Conservation (phyloP, 2,888 invertebrate species). For the Heliothis peltigera region DNA sequence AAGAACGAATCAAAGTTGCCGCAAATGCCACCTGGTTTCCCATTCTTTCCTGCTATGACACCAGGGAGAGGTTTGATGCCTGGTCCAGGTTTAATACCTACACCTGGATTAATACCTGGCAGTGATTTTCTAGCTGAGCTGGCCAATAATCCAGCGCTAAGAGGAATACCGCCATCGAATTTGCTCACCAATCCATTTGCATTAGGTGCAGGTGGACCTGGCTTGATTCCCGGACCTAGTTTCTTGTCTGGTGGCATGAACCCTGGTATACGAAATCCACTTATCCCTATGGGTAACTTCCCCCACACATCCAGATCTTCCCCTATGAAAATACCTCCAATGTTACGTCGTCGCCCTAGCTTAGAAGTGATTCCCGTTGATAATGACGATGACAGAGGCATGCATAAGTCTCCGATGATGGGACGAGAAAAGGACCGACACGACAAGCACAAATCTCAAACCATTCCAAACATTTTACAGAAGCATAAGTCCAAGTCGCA, state of each 20-base stretch:
- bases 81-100: slow-evolving; percentile 85
- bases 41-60: slow-evolving; percentile 84
- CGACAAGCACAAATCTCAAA: slow-evolving; percentile 87
- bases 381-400: slow-evolving; percentile 84
- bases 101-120: slow-evolving; percentile 86
- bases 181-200: slow-evolving; percentile 88
- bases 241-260: slow-evolving; percentile 78
- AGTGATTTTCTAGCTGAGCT: slow-evolving; percentile 82
- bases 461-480: slow-evolving; percentile 87
- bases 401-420: slow-evolving; percentile 77
- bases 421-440: slow-evolving; percentile 82
- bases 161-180: slow-evolving; percentile 81
- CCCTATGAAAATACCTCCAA: slow-evolving; percentile 89
- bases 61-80: slow-evolving; percentile 90
- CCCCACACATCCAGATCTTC: slow-evolving; percentile 90
- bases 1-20: slow-evolving; percentile 83
- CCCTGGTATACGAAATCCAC: slow-evolving; percentile 85
- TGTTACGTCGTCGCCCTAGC: slow-evolving; percentile 90
- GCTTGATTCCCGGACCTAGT: slow-evolving; percentile 90
- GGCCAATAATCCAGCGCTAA: slow-evolving; percentile 84
- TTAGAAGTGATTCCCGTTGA: slow-evolving; percentile 89
- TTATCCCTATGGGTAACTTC: slow-evolving; percentile 87
- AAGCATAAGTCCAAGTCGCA: slow-evolving; percentile 83
- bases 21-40: slow-evolving; percentile 84
- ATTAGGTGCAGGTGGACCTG: slow-evolving; percentile 89